These are phyloP conservation scores for Vireo altiloquus DNA, from an alignment of 2,113 vertebrate species.

Conservation along the genomic window DNA sequence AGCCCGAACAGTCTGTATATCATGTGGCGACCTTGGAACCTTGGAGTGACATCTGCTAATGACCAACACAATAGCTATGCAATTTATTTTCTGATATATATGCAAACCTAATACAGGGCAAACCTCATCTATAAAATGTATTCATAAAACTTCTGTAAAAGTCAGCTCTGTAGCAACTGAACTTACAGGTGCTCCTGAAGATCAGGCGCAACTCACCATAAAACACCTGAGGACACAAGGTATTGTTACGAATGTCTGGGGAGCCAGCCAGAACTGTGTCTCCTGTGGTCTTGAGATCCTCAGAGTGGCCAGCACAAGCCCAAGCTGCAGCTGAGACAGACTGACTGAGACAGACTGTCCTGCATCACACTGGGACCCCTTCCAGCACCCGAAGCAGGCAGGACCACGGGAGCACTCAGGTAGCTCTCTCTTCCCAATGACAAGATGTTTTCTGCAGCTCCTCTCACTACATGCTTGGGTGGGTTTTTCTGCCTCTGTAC, in stretches of 20 bases:
- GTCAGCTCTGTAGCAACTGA: background rate
- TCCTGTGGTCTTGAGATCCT: background rate
- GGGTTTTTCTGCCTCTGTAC: background rate
- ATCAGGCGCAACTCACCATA: background rate
- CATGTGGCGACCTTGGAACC: background rate
- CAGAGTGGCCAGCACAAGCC: background rate
- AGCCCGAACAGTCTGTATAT: background rate
- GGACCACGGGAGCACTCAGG: background rate
- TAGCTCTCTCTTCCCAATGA: background rate
- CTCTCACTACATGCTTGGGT: background rate
- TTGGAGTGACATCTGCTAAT: background rate
- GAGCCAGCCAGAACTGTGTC: background rate
- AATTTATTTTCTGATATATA: background rate
- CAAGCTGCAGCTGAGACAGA: background rate
- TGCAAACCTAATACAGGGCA: background rate
- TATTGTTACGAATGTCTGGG: accelerated
- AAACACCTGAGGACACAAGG: background rate
- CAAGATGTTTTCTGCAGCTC: background rate
- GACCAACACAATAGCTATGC: background rate
- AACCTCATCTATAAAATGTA: background rate
- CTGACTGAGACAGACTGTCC: background rate
- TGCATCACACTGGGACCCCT: background rate
- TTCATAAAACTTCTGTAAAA: background rate
- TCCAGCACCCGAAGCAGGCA: background rate
- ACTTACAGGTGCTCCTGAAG: background rate